Percentiles rank a stretch among this genome's conserved stretches.
These are phyloP conservation scores for Agapostemon virescens DNA, from an alignment of 2,888 invertebrate genomes.

Conservation along the genomic window DNA sequence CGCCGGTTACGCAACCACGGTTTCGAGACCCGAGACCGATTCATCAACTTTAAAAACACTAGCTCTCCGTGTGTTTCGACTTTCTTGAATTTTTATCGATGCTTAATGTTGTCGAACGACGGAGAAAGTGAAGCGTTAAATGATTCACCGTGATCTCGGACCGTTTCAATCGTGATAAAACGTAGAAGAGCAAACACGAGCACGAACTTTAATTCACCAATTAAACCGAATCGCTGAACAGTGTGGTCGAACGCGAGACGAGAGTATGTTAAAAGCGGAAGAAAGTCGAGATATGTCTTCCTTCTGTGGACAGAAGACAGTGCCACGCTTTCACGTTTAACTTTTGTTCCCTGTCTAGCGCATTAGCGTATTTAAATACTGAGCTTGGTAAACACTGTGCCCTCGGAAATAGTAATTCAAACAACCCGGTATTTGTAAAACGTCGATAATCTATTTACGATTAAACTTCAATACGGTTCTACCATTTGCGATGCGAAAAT, in stretches of 20 bases:
- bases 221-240: neutral
- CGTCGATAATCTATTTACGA: neutral
- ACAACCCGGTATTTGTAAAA: neutral
- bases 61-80: neutral
- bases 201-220: neutral
- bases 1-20: neutral
- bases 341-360: conserved; percentile 15
- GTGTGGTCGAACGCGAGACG: neutral
- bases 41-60: neutral
- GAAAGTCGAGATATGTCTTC: conserved; percentile 23
- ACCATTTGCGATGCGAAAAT: neutral
- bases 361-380: neutral
- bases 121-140: conserved; percentile 48
- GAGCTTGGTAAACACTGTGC: neutral
- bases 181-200: neutral
- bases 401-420: neutral
- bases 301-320: neutral
- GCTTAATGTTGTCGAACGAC: neutral
- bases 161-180: neutral
- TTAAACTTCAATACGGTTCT: neutral
- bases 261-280: conserved; percentile 16
- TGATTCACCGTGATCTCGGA: neutral
- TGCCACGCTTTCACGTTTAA: conserved; percentile 35
- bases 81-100: neutral
- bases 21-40: neutral